A percentile compares a stretch with the other conserved stretches of the same genome.
Conservation (phyloP, 2,797 vertebrate species). For the Amniataba percoides region DNA sequence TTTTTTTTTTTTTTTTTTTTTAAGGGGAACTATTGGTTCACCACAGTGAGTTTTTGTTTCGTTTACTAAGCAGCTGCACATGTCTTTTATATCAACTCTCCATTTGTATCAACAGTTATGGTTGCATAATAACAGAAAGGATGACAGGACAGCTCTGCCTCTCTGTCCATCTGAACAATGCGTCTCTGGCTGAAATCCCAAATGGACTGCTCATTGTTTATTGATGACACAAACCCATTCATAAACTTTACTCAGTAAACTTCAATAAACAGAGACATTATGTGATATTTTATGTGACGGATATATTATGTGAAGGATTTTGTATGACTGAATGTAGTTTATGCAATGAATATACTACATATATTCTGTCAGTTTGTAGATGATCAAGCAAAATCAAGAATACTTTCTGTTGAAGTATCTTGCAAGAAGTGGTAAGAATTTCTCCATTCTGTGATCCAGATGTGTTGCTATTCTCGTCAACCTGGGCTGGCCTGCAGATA, state of each 20-base stretch:
- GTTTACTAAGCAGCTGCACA: not conserved
- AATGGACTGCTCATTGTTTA: not conserved
- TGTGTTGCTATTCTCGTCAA: not conserved
- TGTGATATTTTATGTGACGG: too few species aligned
- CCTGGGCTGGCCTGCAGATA: not conserved
- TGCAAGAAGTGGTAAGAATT: not conserved
- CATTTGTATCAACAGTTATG: not conserved
- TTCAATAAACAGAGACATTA: slow-evolving; percentile 10
- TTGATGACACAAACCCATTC: slow-evolving; percentile 1
- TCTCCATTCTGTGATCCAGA: not conserved
- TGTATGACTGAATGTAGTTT: slow-evolving; percentile 15
- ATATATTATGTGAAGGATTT: too few species aligned
- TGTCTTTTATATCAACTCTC: not conserved
- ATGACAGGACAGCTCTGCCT: not conserved
- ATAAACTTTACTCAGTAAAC: slow-evolving; percentile 21
- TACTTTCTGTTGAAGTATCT: not conserved
- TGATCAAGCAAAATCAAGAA: not conserved
- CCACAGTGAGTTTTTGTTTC: not conserved
- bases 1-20: not conserved
- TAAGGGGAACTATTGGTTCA: not conserved
- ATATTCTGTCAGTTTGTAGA: not conserved
- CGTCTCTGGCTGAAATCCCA: slow-evolving; percentile 2
- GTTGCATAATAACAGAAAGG: not conserved
- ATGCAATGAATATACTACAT: slow-evolving; percentile 10
- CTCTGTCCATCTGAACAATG: not conserved